Conservation (phyloP, 1,140 invertebrate genomes). For the Halesus radiatus region DNA sequence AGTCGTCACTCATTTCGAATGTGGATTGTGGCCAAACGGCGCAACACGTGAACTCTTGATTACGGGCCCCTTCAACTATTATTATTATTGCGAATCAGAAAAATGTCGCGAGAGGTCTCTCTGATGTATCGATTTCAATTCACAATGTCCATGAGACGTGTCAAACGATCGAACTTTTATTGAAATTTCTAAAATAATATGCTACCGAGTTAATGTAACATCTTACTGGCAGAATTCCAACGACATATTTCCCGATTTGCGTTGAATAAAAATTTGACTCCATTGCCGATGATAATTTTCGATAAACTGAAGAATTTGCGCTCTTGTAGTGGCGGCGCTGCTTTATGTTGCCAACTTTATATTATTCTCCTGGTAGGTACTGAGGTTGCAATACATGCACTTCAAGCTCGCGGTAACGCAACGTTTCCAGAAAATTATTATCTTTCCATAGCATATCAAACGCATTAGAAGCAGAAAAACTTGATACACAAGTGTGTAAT, state of each 20-base stretch:
- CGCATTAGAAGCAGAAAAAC: too few species aligned
- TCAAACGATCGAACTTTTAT: conserved; percentile 68
- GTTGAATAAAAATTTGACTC: conserved; percentile 69
- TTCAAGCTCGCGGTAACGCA: too few species aligned
- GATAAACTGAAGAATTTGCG: conserved; percentile 65
- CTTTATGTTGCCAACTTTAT: not conserved
- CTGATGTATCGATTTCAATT: conserved; percentile 35
- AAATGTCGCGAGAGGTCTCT: conserved; percentile 42
- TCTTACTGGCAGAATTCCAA: conserved; percentile 68
- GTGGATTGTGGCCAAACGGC: conserved; percentile 12
- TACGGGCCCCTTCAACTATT: conserved; percentile 20
- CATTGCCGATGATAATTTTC: conserved; percentile 70
- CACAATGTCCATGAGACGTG: conserved; percentile 43
- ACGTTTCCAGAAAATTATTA: too few species aligned
- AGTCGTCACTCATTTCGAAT: conserved; percentile 67
- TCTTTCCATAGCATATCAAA: too few species aligned
- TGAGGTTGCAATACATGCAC: too few species aligned
- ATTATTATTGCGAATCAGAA: conserved; percentile 36
- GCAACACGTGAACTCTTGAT: conserved; percentile 44
- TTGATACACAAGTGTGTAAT: too few species aligned
- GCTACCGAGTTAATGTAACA: conserved; percentile 63
- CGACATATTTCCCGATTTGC: conserved; percentile 66
- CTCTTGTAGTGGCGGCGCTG: conserved; percentile 17
- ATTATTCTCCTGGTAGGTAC: too few species aligned
- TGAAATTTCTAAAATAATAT: conserved; percentile 61